These are phyloP conservation scores for Metridium senile DNA, from an alignment of 92 coral and sea anemone species.

Conservation along the genomic window DNA sequence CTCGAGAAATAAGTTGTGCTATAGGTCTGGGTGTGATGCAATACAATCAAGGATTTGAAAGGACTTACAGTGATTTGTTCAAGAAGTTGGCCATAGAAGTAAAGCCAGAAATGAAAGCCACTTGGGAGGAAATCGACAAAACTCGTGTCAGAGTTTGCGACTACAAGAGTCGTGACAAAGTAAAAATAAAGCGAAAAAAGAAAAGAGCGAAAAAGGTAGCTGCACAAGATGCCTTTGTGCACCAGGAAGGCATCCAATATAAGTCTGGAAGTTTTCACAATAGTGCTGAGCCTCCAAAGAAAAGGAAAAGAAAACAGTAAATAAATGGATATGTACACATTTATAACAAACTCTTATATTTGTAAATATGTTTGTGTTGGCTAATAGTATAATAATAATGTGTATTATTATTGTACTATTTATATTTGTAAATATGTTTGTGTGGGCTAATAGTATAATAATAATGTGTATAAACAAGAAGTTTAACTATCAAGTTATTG, in stretches of 20 bases:
- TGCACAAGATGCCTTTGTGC: slow-evolving; percentile 41
- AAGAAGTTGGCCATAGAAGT: slow-evolving; percentile 7
- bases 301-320: not conserved
- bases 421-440: too few relatives aligned
- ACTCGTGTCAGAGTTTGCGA: not conserved
- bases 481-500: too few relatives aligned
- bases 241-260: slow-evolving; percentile 35
- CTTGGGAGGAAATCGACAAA: slow-evolving; percentile 29
- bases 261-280: slow-evolving; percentile 32
- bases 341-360: too few relatives aligned
- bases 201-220: slow-evolving; percentile 13
- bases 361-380: too few relatives aligned
- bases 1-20: not conserved
- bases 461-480: too few relatives aligned
- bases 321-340: not conserved
- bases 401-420: too few relatives aligned
- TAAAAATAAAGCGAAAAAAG: slow-evolving; percentile 9
- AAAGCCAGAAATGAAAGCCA: not conserved
- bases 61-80: not conserved
- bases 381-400: too few relatives aligned
- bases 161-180: not conserved
- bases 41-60: slow-evolving; percentile 12
- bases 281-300: not conserved
- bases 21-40: slow-evolving; percentile 6
- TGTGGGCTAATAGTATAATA: too few relatives aligned